These are phyloP conservation scores for Aythya baeri DNA, from an alignment of 2,113 vertebrate species.

Conservation along the genomic window DNA sequence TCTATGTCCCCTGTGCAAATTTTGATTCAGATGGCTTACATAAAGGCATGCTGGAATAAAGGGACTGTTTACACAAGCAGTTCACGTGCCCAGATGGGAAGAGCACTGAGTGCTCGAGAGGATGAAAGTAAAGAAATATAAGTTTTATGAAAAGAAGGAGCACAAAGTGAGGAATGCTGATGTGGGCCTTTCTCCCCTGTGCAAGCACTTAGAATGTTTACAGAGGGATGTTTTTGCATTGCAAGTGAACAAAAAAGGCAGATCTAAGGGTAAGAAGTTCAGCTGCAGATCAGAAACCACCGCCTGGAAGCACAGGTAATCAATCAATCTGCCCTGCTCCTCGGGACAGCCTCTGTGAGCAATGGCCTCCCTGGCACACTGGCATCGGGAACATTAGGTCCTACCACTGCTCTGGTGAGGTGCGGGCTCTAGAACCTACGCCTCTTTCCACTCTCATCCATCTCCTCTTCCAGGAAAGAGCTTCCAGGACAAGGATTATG, in stretches of 20 bases:
- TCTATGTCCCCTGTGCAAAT: background rate
- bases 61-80: background rate
- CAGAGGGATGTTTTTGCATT: background rate
- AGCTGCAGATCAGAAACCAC: background rate
- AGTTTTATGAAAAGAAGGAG: background rate
- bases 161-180: background rate
- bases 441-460: background rate
- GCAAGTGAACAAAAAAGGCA: background rate
- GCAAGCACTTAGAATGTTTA: background rate
- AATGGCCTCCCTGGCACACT: background rate
- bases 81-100: background rate
- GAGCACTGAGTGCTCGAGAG: background rate
- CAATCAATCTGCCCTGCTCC: background rate
- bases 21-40: background rate
- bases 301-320: background rate
- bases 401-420: background rate
- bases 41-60: background rate
- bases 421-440: fast-evolving
- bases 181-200: background rate
- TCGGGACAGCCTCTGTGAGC: background rate
- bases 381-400: background rate
- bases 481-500: background rate
- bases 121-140: background rate
- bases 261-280: background rate
- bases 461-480: constrained; percentile 11